Conservation (phyloP, 1,140 invertebrate genomes). For the Drosophila lacteicornis region DNA sequence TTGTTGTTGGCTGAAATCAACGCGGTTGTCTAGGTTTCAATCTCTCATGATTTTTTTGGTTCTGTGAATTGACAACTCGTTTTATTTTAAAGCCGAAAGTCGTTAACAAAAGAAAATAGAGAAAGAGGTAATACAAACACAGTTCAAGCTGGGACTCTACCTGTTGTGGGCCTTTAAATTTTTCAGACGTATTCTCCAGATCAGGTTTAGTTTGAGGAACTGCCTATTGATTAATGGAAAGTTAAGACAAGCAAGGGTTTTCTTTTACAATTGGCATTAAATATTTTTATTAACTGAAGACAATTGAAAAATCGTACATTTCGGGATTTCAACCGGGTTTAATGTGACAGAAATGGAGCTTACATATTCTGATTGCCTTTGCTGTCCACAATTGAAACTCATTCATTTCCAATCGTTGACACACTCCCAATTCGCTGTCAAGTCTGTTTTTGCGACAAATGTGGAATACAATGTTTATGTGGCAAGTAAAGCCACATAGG, state of each 20-base stretch:
- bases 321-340: background rate
- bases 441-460: constrained; percentile 10
- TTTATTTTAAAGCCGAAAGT: constrained; percentile 28
- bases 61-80: constrained; percentile 31
- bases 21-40: background rate
- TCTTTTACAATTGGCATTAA: background rate
- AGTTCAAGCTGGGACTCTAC: constrained; percentile 21
- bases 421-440: constrained; percentile 20
- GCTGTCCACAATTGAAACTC: constrained; percentile 7
- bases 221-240: constrained; percentile 13
- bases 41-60: background rate
- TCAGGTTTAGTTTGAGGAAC: constrained; percentile 6
- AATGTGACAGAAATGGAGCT: background rate
- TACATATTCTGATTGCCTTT: constrained; percentile 1
- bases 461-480: constrained; percentile 43
- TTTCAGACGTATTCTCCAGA: background rate
- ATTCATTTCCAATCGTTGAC: constrained; percentile 24
- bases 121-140: constrained; percentile 33
- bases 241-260: background rate
- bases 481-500: constrained; percentile 30
- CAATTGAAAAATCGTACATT: background rate
- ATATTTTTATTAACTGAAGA: background rate
- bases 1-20: constrained; percentile 1
- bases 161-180: constrained; percentile 17
- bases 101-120: constrained; percentile 24